A percentile compares a stretch with the other conserved stretches of the same genome.
phyloP scores from a whole-genome alignment of 1,140 invertebrate genomes.

The Calliphora vicina region DNA sequence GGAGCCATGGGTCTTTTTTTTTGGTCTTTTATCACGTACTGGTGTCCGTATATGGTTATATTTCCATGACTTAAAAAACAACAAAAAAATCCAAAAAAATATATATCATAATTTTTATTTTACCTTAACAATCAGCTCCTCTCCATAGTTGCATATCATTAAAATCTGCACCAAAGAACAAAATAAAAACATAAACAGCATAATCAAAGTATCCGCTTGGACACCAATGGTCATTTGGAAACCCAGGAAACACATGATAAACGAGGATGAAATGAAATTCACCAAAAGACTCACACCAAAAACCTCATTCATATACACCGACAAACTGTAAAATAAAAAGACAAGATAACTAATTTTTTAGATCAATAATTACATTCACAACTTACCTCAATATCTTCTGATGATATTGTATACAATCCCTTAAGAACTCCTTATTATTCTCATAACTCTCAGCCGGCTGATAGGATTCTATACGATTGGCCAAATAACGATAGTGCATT shows the following conservation, averaged over 20 bases:
- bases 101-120: too few relatives aligned
- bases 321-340: conserved; percentile 37
- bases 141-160: conserved; percentile 51
- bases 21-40: too few relatives aligned
- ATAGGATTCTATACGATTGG: conserved; percentile 39
- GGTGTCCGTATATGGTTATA: too few relatives aligned
- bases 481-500: conserved; percentile 52
- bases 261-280: conserved; percentile 52
- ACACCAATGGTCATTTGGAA: conserved; percentile 56
- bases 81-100: too few relatives aligned
- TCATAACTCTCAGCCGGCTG: conserved; percentile 20
- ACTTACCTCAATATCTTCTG: conserved; percentile 44
- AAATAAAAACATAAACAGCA: conserved; percentile 51
- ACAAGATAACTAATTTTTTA: background rate
- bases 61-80: too few relatives aligned
- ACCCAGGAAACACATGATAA: conserved; percentile 55
- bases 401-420: conserved; percentile 45
- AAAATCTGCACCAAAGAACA: conserved; percentile 54
- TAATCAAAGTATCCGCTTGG: conserved; percentile 47
- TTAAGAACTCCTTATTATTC: conserved; percentile 47
- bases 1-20: too few relatives aligned
- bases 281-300: conserved; percentile 51
- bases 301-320: conserved; percentile 47
- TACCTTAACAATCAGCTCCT: conserved; percentile 49
- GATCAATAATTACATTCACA: background rate